Percentiles rank a stretch among this genome's conserved stretches.
phyloP scores from a whole-genome alignment of 1,140 invertebrate genomes.

The Formica exsecta region DNA sequence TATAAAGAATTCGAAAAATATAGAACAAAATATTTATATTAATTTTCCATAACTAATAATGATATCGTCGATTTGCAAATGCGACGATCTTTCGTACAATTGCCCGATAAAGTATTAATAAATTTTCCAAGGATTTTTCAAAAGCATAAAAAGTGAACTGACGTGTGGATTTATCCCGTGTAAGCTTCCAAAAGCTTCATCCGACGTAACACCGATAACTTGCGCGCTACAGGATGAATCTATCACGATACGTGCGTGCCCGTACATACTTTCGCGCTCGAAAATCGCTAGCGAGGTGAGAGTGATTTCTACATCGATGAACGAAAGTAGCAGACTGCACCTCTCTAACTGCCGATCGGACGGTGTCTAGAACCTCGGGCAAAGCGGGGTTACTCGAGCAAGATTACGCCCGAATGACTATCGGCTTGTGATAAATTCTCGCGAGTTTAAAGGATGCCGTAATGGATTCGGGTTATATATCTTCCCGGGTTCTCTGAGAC shows the following conservation, averaged over 20 bases:
- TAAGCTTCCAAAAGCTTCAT: conserved; percentile 24
- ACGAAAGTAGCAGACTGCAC: not conserved
- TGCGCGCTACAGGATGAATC: conserved; percentile 24
- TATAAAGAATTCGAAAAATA: too few species aligned
- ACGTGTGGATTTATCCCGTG: conserved; percentile 27
- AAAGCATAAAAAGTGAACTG: not conserved
- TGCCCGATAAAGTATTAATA: not conserved
- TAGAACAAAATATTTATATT: not conserved
- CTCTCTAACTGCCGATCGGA: conserved; percentile 48
- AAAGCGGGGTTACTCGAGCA: conserved; percentile 18
- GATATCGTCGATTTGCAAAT: not conserved
- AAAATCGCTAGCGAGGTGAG: conserved; percentile 31
- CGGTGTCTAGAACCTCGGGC: conserved; percentile 25
- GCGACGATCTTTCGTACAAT: not conserved
- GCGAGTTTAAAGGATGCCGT: conserved; percentile 69
- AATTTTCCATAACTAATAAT: not conserved
- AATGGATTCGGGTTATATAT: conserved; percentile 68
- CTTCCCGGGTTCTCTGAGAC: conserved; percentile 30
- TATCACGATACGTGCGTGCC: conserved; percentile 40
- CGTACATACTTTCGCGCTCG: conserved; percentile 26
- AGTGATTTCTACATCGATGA: conserved; percentile 35
- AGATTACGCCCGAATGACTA: conserved; percentile 51
- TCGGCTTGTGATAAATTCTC: conserved; percentile 65
- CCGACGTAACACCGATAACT: conserved; percentile 25
- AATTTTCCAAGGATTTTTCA: not conserved